phyloP scores from a whole-genome alignment of 64 coral and sea anemone species.

The Porites lutea region DNA sequence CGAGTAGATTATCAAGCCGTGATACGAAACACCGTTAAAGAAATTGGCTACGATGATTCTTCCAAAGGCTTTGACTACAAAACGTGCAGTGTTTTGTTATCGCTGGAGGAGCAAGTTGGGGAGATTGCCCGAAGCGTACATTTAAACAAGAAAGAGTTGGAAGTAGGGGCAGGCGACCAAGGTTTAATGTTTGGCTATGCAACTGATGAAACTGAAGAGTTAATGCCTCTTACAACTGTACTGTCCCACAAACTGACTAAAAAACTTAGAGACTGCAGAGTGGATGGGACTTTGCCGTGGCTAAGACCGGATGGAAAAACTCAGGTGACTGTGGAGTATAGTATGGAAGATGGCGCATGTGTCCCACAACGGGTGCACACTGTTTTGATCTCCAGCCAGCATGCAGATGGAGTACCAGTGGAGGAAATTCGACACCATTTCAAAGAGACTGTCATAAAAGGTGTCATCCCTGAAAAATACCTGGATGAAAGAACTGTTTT shows the following conservation, averaged over 20 bases:
- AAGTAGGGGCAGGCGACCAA: constrained; percentile 87
- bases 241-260: constrained; percentile 79
- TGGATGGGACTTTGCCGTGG: constrained; percentile 77
- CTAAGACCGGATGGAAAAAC: constrained; percentile 88
- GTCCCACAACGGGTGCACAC: constrained; percentile 81
- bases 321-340: constrained; percentile 92
- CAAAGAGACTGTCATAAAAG: constrained; percentile 64
- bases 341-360: constrained; percentile 70
- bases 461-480: constrained; percentile 80
- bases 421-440: constrained; percentile 86
- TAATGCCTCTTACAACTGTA: constrained; percentile 88
- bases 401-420: constrained; percentile 60
- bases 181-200: constrained; percentile 98
- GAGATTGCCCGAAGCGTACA: constrained; percentile 84
- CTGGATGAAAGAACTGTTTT: constrained; percentile 85
- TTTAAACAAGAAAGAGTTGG: constrained; percentile 70
- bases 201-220: constrained; percentile 83
- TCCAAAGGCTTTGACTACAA: constrained; percentile 94
- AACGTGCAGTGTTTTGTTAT: constrained; percentile 85
- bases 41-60: constrained; percentile 91
- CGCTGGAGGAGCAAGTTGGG: constrained; percentile 70
- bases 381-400: constrained; percentile 77
- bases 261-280: constrained; percentile 70
- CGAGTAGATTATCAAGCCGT: constrained; percentile 81
- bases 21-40: constrained; percentile 77